Base-by-base conservation (phyloP, 1,140 invertebrate species). In the Metaphire vulgaris region DNA sequence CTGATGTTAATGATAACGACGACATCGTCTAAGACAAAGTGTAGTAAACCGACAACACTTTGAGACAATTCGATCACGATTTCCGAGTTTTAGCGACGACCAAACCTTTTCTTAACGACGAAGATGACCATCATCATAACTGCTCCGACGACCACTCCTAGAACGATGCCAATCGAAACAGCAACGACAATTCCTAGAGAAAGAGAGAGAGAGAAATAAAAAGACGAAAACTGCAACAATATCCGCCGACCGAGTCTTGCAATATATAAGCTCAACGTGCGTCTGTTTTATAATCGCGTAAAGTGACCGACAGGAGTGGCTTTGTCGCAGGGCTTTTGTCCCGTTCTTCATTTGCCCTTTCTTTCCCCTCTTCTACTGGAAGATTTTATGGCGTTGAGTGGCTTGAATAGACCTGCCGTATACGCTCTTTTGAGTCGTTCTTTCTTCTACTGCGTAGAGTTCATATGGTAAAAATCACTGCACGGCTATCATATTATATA, bases 81-180 rank as follows among this genome's bases (percentile, higher is more conserved):
- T n/a, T n/a, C n/a, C n/a, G n/a, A n/a, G n/a, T n/a, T n/a, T n/a
- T n/a, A n/a, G n/a, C n/a, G 21, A 16, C 14, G 34, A 26, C 26
- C 72, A 16, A 56, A 73, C 72, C 41, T 73, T 73, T 34, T 73
- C 34, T 41, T 73, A n/a, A 34, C 41, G 16, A 73, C n/a, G 41
- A 73, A 73, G 72, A 73, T 73, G 72, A 73, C 31, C n/a, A 31
- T 34, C 72, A 73, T 73, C 72, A 73, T 73, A 26, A 73, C 56
- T 0, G 72, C 72, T 2, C 72, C 72, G 14, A 73, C 72, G n/a
- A 41, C 32, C 2, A 73, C 33, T 34, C 72, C 72, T 1, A 73
- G 41, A 26, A 73, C 16, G 16, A 73, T 30, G 16, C 72, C 72
- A 12, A 73, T 34, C 2, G 72, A 73, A 2, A 73, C 30, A 15